A percentile compares a stretch with the other conserved stretches of the same genome.
These are phyloP conservation scores for Phallusia fumigata DNA, from an alignment of 23 tunicate genomes.

Conservation along the genomic window DNA sequence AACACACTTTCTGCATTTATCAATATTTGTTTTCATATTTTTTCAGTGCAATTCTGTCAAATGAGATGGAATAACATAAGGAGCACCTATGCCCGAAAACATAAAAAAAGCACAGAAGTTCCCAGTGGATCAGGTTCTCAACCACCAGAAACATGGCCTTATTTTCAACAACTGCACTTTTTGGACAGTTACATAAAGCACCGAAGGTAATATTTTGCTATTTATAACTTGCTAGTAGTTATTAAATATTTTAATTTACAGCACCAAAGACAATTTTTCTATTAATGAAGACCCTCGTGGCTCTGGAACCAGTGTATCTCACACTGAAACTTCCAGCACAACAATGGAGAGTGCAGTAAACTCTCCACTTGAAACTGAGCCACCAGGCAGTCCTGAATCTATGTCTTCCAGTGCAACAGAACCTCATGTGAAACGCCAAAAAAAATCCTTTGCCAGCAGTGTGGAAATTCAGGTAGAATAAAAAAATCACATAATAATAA, in stretches of 20 bases:
- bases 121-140: conserved; percentile 3
- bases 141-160: conserved; percentile 24
- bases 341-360: no score
- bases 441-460: no score
- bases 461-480: no score
- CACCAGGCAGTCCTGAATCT: neutral
- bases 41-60: conserved; percentile 21
- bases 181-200: neutral
- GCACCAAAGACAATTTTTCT: neutral
- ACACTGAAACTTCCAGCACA: no score
- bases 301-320: no score
- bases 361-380: neutral
- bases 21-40: neutral
- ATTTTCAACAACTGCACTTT: conserved; percentile 7
- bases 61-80: conserved; percentile 26
- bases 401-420: neutral
- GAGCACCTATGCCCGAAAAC: conserved; percentile 24
- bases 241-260: neutral
- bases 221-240: neutral
- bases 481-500: neutral
- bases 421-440: no score
- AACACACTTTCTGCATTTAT: neutral
- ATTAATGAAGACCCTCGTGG: neutral
- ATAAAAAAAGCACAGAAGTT: conserved; percentile 1
- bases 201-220: neutral